phyloP scores from a whole-genome alignment of 1,140 invertebrate species.

The Heliconius melpomene region DNA sequence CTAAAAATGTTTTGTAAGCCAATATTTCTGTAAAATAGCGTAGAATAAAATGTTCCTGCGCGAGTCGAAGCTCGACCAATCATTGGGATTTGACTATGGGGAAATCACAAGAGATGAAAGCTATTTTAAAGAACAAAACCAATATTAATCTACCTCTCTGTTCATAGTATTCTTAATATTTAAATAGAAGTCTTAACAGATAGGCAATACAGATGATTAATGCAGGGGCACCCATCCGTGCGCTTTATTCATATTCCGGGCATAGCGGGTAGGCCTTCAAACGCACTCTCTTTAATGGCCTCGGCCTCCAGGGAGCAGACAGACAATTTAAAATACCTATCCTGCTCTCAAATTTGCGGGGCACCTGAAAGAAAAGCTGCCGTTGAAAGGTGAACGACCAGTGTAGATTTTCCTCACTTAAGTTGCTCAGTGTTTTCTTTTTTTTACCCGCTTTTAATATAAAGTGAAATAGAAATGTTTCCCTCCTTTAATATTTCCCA shows the following conservation, averaged over 20 bases:
- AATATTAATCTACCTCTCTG: conserved; percentile 9
- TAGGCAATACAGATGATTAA: conserved; percentile 49
- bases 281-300: conserved; percentile 67
- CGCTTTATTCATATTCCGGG: conserved; percentile 64
- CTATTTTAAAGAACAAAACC: conserved; percentile 15
- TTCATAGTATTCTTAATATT: conserved; percentile 24
- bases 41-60: not conserved
- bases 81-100: conserved; percentile 10
- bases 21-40: conserved; percentile 13
- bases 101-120: conserved; percentile 14
- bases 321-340: conserved; percentile 66
- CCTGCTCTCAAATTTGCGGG: conserved; percentile 51
- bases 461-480: conserved; percentile 2
- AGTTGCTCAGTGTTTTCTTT: conserved; percentile 29
- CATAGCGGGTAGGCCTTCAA: conserved; percentile 48
- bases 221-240: conserved; percentile 49
- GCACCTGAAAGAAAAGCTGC: conserved; percentile 49
- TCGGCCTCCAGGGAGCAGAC: conserved; percentile 52
- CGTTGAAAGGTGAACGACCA: conserved; percentile 51
- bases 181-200: conserved; percentile 31
- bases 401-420: conserved; percentile 37
- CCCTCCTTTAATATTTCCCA: not conserved
- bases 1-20: conserved; percentile 16
- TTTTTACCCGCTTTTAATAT: conserved; percentile 18
- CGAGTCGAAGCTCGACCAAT: conserved; percentile 9